Evolutionary conservation across 2,797 vertebrate genomes (phyloP).

Genomic region (Notamacropus eugenii): DNA sequence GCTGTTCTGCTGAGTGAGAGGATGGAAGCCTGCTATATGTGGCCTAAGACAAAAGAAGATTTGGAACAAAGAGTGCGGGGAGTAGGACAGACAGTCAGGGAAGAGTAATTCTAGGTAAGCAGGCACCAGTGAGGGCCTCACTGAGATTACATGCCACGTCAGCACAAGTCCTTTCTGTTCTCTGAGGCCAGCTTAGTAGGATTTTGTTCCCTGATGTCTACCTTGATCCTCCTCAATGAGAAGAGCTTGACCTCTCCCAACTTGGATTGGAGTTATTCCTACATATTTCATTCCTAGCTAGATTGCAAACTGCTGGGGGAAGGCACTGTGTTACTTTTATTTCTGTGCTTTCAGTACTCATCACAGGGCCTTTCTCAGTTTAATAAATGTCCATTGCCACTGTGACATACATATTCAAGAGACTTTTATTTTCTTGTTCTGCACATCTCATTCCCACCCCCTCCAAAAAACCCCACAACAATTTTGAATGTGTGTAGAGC

Average conservation of each 20-base stretch:
- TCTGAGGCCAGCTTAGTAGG: not conserved
- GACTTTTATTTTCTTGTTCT: not conserved
- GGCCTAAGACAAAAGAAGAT: not conserved
- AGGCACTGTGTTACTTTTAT: not conserved
- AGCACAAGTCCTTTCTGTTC: not conserved
- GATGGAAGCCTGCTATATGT: not conserved
- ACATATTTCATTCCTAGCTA: not conserved
- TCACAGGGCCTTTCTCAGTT: not conserved
- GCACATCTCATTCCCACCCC: not conserved
- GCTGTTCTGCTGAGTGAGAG: not conserved
- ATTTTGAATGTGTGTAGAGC: not conserved
- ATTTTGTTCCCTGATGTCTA: not conserved
- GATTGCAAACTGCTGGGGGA: not conserved
- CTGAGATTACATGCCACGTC: not conserved
- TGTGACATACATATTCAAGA: not conserved
- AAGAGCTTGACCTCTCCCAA: not conserved
- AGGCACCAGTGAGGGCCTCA: not conserved
- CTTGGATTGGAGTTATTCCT: not conserved
- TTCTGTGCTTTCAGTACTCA: not conserved
- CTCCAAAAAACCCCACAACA: not conserved
- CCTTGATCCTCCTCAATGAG: not conserved
- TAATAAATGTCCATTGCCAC: not conserved
- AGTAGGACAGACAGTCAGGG: not conserved
- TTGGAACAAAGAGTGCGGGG: not conserved
- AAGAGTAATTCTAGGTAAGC: not conserved